Evolutionary conservation across 2,888 invertebrate genomes (phyloP), one percentile per base, ranked within the genome.

Genomic region (Coelinius sp.): DNA sequence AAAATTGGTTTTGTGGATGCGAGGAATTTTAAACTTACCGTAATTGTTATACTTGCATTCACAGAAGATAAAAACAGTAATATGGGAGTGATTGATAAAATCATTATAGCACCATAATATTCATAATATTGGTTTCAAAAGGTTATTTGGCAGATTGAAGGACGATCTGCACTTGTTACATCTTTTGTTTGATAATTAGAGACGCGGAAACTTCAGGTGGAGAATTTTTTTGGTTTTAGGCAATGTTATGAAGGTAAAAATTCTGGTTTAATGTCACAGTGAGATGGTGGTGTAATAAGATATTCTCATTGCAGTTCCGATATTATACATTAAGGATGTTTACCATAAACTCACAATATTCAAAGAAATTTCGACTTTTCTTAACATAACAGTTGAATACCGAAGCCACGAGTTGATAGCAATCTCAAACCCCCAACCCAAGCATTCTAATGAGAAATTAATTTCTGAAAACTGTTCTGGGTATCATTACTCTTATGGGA

Each of bases 201-300:
- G 3, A 53, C 0, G 12, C 5, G 24, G 17, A 14, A 6, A 62
- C 10, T 35, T n/a, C 10, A 17, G 22, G n/a, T 4, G 1, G 24
- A 38, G 14, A 20, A 38, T n/a, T n/a, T n/a, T n/a, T 53, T 24
- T 12, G 12, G 8, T 12, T 10, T 0, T 1, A 22, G 0, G 0
- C 6, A 6, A 20, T 24, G 12, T 53, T 5, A 22, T 25, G 25
- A 22, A 22, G 6, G 0, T 0, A 14, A 2, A 62, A 35, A 7
- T 62, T 10, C 17, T 14, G 17, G 10, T 8, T 1, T 2, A 56
- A 56, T 27, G 12, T 2, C n/a, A 25, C 22, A 24, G 27, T 84
- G 86, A 86, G 86, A 86, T 86, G 87, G 86, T 87, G 86, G 86
- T 87, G 86, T 87, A 87, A 86, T 49, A 52, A 20, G 1, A 14